phyloP scores from a whole-genome alignment of 2,797 vertebrate genomes.

The Hydrolagus colliei region DNA sequence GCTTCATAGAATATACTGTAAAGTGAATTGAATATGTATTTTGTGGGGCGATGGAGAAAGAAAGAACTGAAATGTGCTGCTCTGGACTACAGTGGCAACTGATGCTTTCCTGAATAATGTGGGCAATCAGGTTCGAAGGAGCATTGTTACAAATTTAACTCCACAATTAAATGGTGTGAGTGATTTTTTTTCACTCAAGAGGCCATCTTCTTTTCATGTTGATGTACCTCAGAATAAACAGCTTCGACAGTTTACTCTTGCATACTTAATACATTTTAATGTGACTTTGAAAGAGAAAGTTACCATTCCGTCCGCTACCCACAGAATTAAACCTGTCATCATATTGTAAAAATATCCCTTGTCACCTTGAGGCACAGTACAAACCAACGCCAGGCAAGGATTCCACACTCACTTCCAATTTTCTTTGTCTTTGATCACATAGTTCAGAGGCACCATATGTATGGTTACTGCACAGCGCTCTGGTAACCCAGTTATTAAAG shows the following conservation, averaged over 20 bases:
- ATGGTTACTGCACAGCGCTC: neutral
- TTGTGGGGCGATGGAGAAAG: no score
- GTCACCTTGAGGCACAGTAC: neutral
- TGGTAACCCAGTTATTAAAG: constrained; percentile 11
- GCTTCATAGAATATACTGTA: no score
- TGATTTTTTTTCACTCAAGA: neutral
- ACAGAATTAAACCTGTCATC: no score
- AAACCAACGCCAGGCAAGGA: neutral
- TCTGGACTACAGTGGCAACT: no score
- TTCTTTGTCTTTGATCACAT: neutral
- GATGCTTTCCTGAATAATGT: no score
- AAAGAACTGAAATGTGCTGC: no score
- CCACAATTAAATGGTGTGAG: constrained; percentile 4
- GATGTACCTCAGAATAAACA: neutral
- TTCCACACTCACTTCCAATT: neutral
- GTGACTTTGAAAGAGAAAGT: neutral
- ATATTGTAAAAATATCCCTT: neutral
- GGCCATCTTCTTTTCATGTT: neutral
- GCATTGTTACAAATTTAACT: neutral
- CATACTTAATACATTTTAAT: neutral
- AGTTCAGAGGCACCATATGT: constrained; percentile 1
- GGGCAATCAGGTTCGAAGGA: no score
- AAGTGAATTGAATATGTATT: no score
- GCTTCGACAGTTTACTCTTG: neutral
- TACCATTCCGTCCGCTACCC: neutral